These are phyloP conservation scores for Trichonephila clavipes DNA, from an alignment of 1,140 invertebrate genomes.

Conservation along the genomic window DNA sequence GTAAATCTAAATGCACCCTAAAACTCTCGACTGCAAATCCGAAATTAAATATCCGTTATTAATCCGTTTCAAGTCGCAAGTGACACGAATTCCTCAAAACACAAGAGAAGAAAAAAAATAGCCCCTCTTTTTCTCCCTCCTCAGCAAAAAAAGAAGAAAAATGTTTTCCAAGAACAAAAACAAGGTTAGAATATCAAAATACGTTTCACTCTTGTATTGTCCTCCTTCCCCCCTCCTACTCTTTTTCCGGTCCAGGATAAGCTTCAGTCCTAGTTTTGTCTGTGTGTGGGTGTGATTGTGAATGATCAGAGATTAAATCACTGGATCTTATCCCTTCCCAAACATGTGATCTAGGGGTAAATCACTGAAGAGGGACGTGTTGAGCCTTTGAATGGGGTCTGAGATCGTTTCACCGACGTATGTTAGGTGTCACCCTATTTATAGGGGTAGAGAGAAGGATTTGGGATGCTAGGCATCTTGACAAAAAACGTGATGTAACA, in stretches of 20 bases:
- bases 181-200: constrained; percentile 7
- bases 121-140: no score
- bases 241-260: neutral
- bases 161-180: neutral
- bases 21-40: no score
- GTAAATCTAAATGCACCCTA: no score
- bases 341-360: neutral
- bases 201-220: neutral
- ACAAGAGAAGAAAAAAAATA: neutral
- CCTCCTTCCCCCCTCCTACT: neutral
- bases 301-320: neutral
- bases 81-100: neutral
- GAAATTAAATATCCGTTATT: neutral
- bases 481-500: neutral
- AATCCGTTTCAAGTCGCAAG: neutral
- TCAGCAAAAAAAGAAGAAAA: neutral
- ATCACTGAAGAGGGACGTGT: neutral
- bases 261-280: neutral
- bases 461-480: neutral
- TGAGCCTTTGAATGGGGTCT: neutral
- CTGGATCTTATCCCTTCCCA: neutral
- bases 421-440: neutral
- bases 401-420: neutral
- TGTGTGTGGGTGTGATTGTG: neutral
- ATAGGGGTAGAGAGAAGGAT: neutral